A percentile compares a stretch with the other conserved stretches of the same genome.
These are phyloP conservation scores for Drosophila arizonae DNA, from an alignment of 1,140 invertebrate species.

Conservation along the genomic window DNA sequence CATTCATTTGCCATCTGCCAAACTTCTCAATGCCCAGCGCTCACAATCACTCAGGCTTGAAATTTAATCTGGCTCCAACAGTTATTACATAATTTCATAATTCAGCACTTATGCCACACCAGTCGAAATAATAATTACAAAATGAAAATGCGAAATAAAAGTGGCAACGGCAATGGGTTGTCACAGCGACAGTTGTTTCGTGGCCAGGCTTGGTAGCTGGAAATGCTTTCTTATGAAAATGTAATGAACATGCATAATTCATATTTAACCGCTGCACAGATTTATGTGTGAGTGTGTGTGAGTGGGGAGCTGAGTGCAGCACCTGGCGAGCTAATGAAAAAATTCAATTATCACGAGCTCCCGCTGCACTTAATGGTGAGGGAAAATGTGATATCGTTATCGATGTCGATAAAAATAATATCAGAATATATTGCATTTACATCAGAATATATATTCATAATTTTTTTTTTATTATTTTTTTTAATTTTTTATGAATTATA, in stretches of 20 bases:
- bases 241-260: slow-evolving; percentile 40
- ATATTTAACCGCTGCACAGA: slow-evolving; percentile 10
- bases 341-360: too few relatives aligned
- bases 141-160: background rate
- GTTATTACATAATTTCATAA: slow-evolving; percentile 39
- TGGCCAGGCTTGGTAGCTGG: background rate
- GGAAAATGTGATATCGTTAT: too few relatives aligned
- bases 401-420: too few relatives aligned
- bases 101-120: slow-evolving; percentile 29
- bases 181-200: background rate
- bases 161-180: too few relatives aligned
- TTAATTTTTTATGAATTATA: too few relatives aligned
- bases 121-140: slow-evolving; percentile 31
- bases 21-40: background rate
- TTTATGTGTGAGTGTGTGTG: slow-evolving; percentile 15
- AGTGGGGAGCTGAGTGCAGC: too few relatives aligned
- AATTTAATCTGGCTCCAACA: slow-evolving; percentile 26
- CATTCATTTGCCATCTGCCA: background rate
- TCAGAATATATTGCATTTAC: too few relatives aligned
- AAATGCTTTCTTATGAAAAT: slow-evolving; percentile 14
- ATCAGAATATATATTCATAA: too few relatives aligned
- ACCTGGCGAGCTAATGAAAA: too few relatives aligned
- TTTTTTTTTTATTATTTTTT: too few relatives aligned
- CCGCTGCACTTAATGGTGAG: too few relatives aligned
- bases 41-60: slow-evolving; percentile 18